Evolutionary conservation across 2,797 vertebrate genomes (phyloP).

Genomic region (Rhinophrynus dorsalis): DNA sequence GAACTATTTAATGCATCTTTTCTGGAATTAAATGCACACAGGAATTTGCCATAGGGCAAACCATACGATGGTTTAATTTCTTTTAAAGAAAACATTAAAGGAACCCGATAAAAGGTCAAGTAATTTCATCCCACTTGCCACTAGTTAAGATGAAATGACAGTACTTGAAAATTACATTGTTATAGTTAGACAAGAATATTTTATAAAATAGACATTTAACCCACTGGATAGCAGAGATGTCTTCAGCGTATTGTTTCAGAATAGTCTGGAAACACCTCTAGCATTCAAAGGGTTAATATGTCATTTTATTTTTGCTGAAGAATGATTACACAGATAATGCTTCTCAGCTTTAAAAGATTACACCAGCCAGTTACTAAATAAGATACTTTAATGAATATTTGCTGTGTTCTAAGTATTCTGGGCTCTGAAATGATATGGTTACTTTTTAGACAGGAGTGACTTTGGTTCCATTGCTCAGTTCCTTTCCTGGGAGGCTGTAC

Average conservation of each 20-base stretch:
- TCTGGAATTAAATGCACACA: constrained; percentile 79
- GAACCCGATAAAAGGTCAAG: constrained; percentile 85
- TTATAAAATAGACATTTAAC: constrained; percentile 56
- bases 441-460: constrained; percentile 79
- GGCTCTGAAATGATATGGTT: constrained; percentile 91
- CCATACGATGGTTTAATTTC: constrained; percentile 76
- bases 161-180: constrained; percentile 61
- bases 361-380: constrained; percentile 69
- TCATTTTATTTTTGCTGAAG: constrained; percentile 61
- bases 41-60: constrained; percentile 69
- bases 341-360: constrained; percentile 65
- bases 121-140: constrained; percentile 85
- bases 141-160: constrained; percentile 76
- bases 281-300: constrained; percentile 69
- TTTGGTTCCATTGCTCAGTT: constrained; percentile 72
- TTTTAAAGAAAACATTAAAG: constrained; percentile 83
- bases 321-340: constrained; percentile 59
- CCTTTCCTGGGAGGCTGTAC: constrained; percentile 74
- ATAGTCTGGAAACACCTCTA: no score
- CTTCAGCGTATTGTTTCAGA: no score
- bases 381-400: constrained; percentile 81
- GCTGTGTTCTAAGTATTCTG: constrained; percentile 74
- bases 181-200: constrained; percentile 63
- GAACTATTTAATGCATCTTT: constrained; percentile 82
- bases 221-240: no score